Percentiles rank a stretch among this genome's conserved stretches.
Evolutionary conservation across 2,113 vertebrate genomes (phyloP).

Genomic region (Pseudopipra pipra): DNA sequence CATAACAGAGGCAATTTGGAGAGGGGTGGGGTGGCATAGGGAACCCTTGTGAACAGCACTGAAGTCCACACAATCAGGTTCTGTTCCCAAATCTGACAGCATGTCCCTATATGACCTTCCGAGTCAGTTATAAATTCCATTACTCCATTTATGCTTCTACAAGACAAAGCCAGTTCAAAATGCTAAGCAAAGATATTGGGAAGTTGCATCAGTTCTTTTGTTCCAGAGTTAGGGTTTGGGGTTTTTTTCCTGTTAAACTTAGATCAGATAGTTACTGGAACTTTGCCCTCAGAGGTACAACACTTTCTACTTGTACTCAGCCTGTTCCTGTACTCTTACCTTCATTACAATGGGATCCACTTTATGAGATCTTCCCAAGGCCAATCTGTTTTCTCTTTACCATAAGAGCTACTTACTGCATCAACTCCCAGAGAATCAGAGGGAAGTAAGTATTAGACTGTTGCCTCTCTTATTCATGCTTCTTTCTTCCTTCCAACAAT

Average conservation of each 20-base stretch:
- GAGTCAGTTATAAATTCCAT: neutral
- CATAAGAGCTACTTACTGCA: neutral
- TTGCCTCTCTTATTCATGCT: neutral
- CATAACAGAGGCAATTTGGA: neutral
- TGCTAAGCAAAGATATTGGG: neutral
- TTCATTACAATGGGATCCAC: neutral
- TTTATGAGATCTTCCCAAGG: neutral
- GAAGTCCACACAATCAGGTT: constrained; percentile 22
- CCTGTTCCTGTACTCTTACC: neutral
- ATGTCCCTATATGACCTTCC: constrained; percentile 16
- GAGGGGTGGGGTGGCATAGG: neutral
- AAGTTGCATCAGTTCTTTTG: neutral
- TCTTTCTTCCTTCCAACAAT: neutral
- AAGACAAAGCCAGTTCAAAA: neutral
- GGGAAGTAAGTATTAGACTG: neutral
- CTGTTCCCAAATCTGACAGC: constrained; percentile 39
- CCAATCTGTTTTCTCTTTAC: neutral
- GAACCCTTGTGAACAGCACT: neutral
- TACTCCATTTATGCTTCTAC: neutral
- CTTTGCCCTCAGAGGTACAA: neutral
- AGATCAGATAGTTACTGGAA: neutral
- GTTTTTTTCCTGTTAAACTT: neutral
- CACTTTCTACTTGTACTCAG: neutral
- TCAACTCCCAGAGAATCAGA: neutral
- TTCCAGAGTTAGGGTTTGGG: neutral